These are phyloP conservation scores for Porites rus DNA, from an alignment of 92 coral and sea anemone species.

Conservation along the genomic window DNA sequence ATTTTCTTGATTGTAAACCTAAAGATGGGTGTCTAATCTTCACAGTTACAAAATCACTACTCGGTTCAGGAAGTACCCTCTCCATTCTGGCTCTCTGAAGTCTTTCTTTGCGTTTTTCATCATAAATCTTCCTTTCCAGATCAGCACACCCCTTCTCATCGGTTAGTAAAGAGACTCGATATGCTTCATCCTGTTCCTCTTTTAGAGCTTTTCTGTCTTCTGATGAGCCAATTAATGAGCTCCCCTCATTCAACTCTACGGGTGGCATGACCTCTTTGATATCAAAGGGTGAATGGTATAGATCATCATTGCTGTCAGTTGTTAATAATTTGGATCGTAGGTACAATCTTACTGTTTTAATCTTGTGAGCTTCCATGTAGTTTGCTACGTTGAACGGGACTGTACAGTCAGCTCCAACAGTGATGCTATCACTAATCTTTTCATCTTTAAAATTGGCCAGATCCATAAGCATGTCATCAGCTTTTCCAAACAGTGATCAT, in stretches of 20 bases:
- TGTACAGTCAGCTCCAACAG: neutral
- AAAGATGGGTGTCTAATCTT: conserved; percentile 53
- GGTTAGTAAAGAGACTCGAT: conserved; percentile 23
- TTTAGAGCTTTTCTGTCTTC: conserved; percentile 42
- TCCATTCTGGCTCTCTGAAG: conserved; percentile 56
- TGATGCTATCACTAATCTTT: neutral
- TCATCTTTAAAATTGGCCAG: conserved; percentile 47
- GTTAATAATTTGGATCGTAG: conserved; percentile 28
- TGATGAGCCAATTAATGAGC: conserved; percentile 44
- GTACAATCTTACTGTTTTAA: conserved; percentile 40
- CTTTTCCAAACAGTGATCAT: conserved; percentile 54
- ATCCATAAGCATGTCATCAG: conserved; percentile 46
- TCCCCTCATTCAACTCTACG: neutral
- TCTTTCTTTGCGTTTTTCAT: conserved; percentile 45
- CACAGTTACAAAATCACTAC: conserved; percentile 46
- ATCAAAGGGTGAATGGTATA: conserved; percentile 22
- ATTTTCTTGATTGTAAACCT: too few relatives aligned
- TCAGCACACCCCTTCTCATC: conserved; percentile 34
- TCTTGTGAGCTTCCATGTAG: conserved; percentile 53
- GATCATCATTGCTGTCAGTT: conserved; percentile 26
- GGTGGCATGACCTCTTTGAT: conserved; percentile 6
- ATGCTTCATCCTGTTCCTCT: conserved; percentile 30
- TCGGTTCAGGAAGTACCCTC: conserved; percentile 59
- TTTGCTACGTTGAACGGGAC: conserved; percentile 26
- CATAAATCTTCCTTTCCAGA: conserved; percentile 3